A percentile compares a stretch with the other conserved stretches of the same genome.
Conservation (phyloP, 2,888 invertebrate species). For the Hydrotaea diabolus region DNA sequence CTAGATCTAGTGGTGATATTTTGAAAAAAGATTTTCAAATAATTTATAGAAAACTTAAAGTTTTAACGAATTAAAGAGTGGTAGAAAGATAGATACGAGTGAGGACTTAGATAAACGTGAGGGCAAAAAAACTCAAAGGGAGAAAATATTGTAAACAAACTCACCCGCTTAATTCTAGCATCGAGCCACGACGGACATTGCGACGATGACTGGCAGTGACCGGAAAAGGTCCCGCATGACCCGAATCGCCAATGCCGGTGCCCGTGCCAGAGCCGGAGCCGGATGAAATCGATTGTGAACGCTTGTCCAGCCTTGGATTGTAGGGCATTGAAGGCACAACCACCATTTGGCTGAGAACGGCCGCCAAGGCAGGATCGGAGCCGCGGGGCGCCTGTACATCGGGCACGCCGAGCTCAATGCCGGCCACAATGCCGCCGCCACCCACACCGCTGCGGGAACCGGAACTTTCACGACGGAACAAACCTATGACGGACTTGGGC, state of each 20-base stretch:
- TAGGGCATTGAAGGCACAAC: conserved; percentile 78
- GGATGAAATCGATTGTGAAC: conserved; percentile 76
- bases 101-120: no score
- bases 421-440: conserved; percentile 77
- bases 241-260: conserved; percentile 75
- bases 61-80: neutral
- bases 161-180: conserved; percentile 91
- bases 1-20: no score
- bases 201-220: conserved; percentile 86
- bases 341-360: conserved; percentile 78
- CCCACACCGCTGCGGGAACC: conserved; percentile 83
- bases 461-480: conserved; percentile 91
- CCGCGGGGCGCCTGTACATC: conserved; percentile 82
- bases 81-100: conserved; percentile 14
- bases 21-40: neutral
- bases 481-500: conserved; percentile 93
- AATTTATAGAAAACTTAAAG: conserved; percentile 12
- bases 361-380: conserved; percentile 82
- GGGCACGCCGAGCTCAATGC: conserved; percentile 73
- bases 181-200: conserved; percentile 88
- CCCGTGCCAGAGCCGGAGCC: conserved; percentile 68
- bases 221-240: conserved; percentile 84
- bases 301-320: conserved; percentile 76
- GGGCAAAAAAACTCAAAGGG: neutral
- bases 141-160: conserved; percentile 76